A percentile compares a stretch with the other conserved stretches of the same genome.
Conservation (phyloP, 2,113 vertebrate species). For the Perca schrenkii region DNA sequence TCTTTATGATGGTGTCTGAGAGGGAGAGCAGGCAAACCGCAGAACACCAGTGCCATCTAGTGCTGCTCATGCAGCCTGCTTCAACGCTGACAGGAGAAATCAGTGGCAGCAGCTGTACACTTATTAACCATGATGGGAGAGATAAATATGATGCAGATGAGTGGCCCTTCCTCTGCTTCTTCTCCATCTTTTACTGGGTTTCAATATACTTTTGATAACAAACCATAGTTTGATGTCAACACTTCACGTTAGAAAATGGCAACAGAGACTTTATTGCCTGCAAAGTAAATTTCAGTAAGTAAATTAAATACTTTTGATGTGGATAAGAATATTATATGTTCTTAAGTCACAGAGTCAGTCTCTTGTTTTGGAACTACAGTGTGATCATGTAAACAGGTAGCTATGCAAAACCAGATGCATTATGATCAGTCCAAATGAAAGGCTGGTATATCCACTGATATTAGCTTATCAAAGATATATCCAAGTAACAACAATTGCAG, state of each 20-base stretch:
- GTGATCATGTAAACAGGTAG: no score
- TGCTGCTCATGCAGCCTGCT: constrained; percentile 14
- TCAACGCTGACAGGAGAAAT: background rate
- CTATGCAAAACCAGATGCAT: no score
- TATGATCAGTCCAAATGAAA: no score
- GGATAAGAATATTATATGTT: background rate
- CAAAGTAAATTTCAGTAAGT: no score
- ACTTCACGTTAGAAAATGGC: background rate
- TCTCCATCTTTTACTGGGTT: background rate
- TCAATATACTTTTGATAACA: background rate
- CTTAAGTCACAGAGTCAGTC: no score
- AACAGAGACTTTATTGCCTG: background rate
- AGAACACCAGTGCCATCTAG: constrained; percentile 61
- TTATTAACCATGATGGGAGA: background rate
- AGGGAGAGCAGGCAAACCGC: background rate
- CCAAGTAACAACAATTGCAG: no score
- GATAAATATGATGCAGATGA: no score
- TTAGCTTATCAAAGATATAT: no score
- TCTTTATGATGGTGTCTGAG: constrained; percentile 7
- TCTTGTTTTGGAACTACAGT: no score
- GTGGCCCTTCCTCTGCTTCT: background rate
- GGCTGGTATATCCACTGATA: no score
- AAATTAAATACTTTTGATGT: background rate
- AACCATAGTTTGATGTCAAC: background rate
- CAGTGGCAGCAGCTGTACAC: background rate